Percentiles rank a stretch among this genome's conserved stretches.
Conservation (phyloP, 92 coral and sea anemone genomes). For the Parazoanthus swiftii region DNA sequence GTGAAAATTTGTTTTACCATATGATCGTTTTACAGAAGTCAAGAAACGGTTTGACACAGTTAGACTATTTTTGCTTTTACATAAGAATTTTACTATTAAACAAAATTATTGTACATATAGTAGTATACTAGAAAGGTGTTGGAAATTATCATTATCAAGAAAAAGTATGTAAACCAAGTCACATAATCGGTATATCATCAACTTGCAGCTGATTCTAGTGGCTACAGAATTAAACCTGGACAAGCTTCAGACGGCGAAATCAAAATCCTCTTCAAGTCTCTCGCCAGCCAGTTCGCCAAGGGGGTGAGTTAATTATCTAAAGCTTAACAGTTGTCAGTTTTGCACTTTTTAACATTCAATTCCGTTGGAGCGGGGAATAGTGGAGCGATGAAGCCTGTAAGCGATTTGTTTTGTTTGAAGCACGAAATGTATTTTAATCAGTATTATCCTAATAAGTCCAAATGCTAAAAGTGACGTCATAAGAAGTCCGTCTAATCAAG, state of each 20-base stretch:
- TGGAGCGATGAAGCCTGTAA: background rate
- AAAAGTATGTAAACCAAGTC: background rate
- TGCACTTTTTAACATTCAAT: background rate
- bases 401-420: too few relatives aligned
- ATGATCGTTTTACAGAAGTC: too few relatives aligned
- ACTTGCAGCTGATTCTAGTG: conserved; percentile 79
- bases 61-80: too few relatives aligned
- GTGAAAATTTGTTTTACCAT: too few relatives aligned
- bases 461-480: too few relatives aligned
- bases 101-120: background rate
- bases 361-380: background rate
- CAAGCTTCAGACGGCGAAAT: conserved; percentile 89
- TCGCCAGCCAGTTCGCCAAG: conserved; percentile 98
- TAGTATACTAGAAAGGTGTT: background rate
- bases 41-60: too few relatives aligned
- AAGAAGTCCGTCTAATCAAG: too few relatives aligned
- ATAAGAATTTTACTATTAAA: too few relatives aligned
- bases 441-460: too few relatives aligned
- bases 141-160: background rate
- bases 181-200: background rate
- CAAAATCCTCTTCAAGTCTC: conserved; percentile 96
- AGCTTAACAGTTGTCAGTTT: background rate
- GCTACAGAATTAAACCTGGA: conserved; percentile 90
- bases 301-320: conserved; percentile 60
- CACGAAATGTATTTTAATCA: too few relatives aligned